Evolutionary conservation across 2,888 invertebrate species (phyloP).

Genomic region (Leptodirus hochenwartii): DNA sequence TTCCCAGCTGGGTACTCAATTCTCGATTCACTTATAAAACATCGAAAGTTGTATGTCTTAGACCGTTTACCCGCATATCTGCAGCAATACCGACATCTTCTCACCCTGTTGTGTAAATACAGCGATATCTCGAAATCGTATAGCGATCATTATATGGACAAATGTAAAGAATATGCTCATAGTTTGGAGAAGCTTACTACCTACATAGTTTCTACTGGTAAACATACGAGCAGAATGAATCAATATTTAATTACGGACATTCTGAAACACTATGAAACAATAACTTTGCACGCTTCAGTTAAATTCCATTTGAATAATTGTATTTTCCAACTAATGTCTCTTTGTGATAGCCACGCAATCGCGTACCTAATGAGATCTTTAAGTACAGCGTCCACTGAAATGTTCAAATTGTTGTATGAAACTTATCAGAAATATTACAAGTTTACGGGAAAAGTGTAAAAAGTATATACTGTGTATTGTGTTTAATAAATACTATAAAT

Average conservation of each 20-base stretch:
- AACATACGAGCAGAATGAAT: constrained; percentile 26
- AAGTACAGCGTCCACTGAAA: constrained; percentile 27
- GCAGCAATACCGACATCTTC: constrained; percentile 21
- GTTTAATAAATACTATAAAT: too few species aligned
- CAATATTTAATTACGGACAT: constrained; percentile 30
- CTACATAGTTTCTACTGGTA: constrained; percentile 20
- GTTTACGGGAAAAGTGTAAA: constrained; percentile 30
- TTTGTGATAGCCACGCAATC: constrained; percentile 29
- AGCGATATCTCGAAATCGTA: constrained; percentile 16
- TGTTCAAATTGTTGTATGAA: constrained; percentile 28
- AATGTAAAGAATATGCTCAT: constrained; percentile 23
- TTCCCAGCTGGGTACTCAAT: too few species aligned
- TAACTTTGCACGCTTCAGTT: constrained; percentile 26
- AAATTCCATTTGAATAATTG: constrained; percentile 30
- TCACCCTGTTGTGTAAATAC: constrained; percentile 18
- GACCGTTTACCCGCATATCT: constrained; percentile 24
- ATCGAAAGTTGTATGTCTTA: too few species aligned
- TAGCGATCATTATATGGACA: constrained; percentile 12
- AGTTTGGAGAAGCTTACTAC: constrained; percentile 24
- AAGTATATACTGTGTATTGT: too few species aligned
- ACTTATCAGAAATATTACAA: constrained; percentile 30
- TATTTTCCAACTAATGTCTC: constrained; percentile 26
- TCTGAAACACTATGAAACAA: constrained; percentile 26
- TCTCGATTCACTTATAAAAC: too few species aligned
- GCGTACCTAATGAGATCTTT: constrained; percentile 26